phyloP scores from a whole-genome alignment of 2,888 invertebrate genomes.

The Perithous albicinctus region DNA sequence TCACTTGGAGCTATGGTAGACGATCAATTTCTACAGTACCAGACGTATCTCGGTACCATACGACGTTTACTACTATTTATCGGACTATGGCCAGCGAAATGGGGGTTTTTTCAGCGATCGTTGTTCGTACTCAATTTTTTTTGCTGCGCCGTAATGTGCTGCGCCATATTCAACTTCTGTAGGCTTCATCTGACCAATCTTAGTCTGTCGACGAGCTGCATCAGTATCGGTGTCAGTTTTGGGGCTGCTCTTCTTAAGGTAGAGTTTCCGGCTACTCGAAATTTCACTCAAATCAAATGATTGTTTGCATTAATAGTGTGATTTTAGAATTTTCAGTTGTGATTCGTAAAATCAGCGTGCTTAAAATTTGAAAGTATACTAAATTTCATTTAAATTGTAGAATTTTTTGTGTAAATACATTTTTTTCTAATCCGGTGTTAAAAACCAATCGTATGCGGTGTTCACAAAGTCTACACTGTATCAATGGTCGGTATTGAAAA shows the following conservation, averaged over 20 bases:
- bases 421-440: no score
- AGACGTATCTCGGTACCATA: constrained; percentile 43
- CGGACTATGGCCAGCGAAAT: constrained; percentile 62
- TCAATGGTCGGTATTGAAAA: no score
- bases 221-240: constrained; percentile 38
- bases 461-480: no score
- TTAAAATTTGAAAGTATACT: no score
- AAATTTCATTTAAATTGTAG: no score
- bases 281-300: no score
- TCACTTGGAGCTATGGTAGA: not conserved
- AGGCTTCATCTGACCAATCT: no score
- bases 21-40: constrained; percentile 51
- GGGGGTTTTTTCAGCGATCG: not conserved
- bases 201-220: no score
- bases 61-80: constrained; percentile 50
- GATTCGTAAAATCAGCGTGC: no score
- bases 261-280: not conserved
- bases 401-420: no score
- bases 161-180: not conserved
- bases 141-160: not conserved
- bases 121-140: not conserved
- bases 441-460: no score
- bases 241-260: constrained; percentile 23
- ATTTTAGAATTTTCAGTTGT: no score
- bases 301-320: not conserved